These are phyloP conservation scores for Metopia argyrocephala DNA, from an alignment of 2,888 invertebrate genomes.

Conservation along the genomic window DNA sequence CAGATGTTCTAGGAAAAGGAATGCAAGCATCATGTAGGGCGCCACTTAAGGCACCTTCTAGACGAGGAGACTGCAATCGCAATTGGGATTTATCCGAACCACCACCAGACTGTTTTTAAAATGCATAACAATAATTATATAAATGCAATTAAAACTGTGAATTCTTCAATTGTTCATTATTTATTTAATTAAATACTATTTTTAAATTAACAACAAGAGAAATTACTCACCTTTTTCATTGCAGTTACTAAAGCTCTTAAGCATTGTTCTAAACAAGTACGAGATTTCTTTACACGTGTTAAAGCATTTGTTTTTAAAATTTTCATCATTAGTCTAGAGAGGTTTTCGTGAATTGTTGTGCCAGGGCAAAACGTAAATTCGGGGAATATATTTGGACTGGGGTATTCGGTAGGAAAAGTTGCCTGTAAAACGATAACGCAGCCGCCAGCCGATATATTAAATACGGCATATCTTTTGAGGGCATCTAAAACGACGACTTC, in stretches of 20 bases:
- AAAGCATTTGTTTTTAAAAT: slow-evolving; percentile 89
- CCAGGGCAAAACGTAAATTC: slow-evolving; percentile 84
- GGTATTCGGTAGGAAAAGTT: slow-evolving; percentile 87
- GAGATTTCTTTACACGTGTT: slow-evolving; percentile 89
- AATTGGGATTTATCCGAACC: slow-evolving; percentile 76
- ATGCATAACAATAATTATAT: background rate
- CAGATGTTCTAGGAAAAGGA: slow-evolving; percentile 96
- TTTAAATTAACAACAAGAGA: background rate
- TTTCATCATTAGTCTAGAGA: slow-evolving; percentile 87
- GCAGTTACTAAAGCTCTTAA: slow-evolving; percentile 85
- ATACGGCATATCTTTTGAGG: slow-evolving; percentile 80
- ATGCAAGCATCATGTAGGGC: slow-evolving; percentile 86
- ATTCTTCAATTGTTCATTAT: too few species aligned
- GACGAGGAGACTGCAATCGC: slow-evolving; percentile 76
- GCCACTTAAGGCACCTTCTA: slow-evolving; percentile 77
- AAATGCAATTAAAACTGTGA: background rate
- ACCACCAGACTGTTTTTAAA: slow-evolving; percentile 68
- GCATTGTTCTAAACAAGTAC: slow-evolving; percentile 93
- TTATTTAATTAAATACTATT: too few species aligned
- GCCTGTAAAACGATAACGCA: slow-evolving; percentile 81
- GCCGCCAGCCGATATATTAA: slow-evolving; percentile 76
- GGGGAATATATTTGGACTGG: slow-evolving; percentile 83
- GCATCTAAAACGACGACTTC: slow-evolving; percentile 80
- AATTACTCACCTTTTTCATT: slow-evolving; percentile 79
- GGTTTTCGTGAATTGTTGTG: slow-evolving; percentile 84